Base-by-base conservation (phyloP, 2,888 invertebrate genomes). In the Conchocele bisecta region DNA sequence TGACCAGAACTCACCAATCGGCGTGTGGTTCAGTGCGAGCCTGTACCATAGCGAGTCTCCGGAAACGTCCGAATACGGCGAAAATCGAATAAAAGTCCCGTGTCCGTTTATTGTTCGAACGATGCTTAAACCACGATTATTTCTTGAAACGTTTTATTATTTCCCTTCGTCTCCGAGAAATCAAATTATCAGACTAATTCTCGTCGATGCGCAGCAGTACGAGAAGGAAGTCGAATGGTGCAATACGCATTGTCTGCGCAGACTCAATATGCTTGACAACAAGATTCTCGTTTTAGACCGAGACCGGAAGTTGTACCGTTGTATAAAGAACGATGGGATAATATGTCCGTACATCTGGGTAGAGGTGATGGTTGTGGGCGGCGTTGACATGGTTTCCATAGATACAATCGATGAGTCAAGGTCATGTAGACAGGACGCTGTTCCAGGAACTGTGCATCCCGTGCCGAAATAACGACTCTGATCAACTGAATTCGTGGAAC, bases 11-110 rank as follows among this genome's bases (percentile, higher is more conserved):
- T 63, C 75, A 37, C 75, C 75, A 60, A 50, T 67, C 22, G 75
- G 75, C 13, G 75, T 71, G 3, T 75, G 75, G 75, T 71, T 75
- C 35, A 60, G 60, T 33, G 59, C 67, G 15, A 75, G 71, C 37
- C 33, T 75, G 28, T 75, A 68, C 29, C 56, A 71, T 50, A 41
- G 67, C 22, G 67, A 67, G 42, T 64, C 64, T 56, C 70, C 75
- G 37, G 44, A 37, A 20, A 56, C 59, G 24, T 75, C 75, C 22
- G 44, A 58, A 11, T 71, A 71, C 46, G 75, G 75, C 7, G 75
- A 68, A 15, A 71, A 67, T 37, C 26, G 75, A 42, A 37, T 75
- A 7, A 75, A 71, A 39, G 57, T 75, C n/a, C 75, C 75, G 0
- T 67, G 70, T 44, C 70, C 67, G 31, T 64, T 67, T 50, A 57